Percentiles rank a stretch among this genome's conserved stretches.
phyloP scores from a whole-genome alignment of 2,797 vertebrate species.

The Chloroceryle amazona region DNA sequence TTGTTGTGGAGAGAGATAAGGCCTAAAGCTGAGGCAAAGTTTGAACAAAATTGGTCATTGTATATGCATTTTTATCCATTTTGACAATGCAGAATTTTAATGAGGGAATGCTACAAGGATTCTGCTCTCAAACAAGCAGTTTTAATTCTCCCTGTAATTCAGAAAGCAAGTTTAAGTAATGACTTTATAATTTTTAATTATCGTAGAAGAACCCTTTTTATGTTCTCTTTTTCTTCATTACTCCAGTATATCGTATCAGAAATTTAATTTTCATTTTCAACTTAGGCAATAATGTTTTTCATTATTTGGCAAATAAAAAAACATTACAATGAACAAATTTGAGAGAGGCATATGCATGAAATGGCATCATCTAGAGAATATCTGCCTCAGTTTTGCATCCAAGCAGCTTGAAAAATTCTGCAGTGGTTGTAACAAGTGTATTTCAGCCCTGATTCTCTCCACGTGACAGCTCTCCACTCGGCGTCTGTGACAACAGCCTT shows the following conservation, averaged over 20 bases:
- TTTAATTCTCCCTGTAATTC: constrained; percentile 58
- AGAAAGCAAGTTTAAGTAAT: constrained; percentile 62
- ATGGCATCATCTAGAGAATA: neutral
- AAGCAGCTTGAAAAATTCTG: neutral
- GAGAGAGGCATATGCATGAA: neutral
- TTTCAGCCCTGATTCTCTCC: neutral
- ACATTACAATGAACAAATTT: constrained; percentile 13
- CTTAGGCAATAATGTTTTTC: constrained; percentile 45
- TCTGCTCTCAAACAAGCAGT: constrained; percentile 46
- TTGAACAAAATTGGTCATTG: neutral
- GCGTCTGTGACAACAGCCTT: fast-evolving
- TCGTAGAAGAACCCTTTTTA: constrained; percentile 7
- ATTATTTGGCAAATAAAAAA: constrained; percentile 68
- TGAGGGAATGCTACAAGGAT: constrained; percentile 58
- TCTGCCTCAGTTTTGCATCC: neutral
- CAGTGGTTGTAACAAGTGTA: neutral
- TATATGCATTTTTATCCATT: neutral
- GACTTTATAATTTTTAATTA: constrained; percentile 75
- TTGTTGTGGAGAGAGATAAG: constrained; percentile 44
- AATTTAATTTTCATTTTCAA: constrained; percentile 71
- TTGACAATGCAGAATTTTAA: constrained; percentile 51
- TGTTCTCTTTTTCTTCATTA: constrained; percentile 24
- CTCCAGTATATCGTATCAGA: constrained; percentile 52
- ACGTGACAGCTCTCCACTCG: fast-evolving
- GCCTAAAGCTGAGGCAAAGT: neutral